Percentiles rank a stretch among this genome's conserved stretches.
Evolutionary conservation across 2,888 invertebrate genomes (phyloP).

Genomic region (Serrognathus titanus): DNA sequence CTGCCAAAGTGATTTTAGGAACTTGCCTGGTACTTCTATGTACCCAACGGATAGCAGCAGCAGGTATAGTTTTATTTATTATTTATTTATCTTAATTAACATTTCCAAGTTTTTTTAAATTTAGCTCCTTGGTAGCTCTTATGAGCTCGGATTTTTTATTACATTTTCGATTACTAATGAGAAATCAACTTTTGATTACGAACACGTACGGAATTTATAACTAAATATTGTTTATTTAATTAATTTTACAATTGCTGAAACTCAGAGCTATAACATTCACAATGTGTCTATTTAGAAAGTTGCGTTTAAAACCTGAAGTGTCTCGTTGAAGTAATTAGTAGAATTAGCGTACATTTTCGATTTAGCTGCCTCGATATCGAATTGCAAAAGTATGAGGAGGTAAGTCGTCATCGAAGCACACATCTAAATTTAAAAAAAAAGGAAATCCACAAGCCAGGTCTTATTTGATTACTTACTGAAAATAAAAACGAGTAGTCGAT

Average conservation of each 20-base stretch:
- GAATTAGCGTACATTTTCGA: not conserved
- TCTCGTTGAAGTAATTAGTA: not conserved
- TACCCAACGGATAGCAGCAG: constrained; percentile 12
- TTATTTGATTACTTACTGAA: constrained; percentile 24
- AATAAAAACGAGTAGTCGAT: constrained; percentile 31
- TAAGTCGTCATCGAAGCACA: constrained; percentile 28
- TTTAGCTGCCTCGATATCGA: constrained; percentile 20
- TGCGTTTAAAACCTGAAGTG: not conserved
- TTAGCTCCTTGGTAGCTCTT: not conserved
- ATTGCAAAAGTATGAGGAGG: constrained; percentile 31
- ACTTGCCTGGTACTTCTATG: constrained; percentile 20
- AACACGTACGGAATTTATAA: too few relatives aligned
- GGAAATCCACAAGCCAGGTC: not conserved
- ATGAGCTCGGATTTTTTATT: too few relatives aligned
- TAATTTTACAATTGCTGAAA: too few relatives aligned
- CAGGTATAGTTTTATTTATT: constrained; percentile 12
- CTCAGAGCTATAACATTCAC: not conserved
- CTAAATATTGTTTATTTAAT: too few relatives aligned
- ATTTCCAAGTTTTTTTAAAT: too few relatives aligned
- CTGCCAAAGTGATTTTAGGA: constrained; percentile 14
- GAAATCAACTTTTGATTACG: too few relatives aligned
- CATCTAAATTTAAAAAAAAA: constrained; percentile 22
- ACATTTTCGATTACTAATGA: too few relatives aligned
- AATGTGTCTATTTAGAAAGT: not conserved
- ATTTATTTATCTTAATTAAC: too few relatives aligned